A percentile compares a stretch with the other conserved stretches of the same genome.
These are phyloP conservation scores for Elysia chlorotica DNA, from an alignment of 1,140 invertebrate genomes.

Conservation along the genomic window DNA sequence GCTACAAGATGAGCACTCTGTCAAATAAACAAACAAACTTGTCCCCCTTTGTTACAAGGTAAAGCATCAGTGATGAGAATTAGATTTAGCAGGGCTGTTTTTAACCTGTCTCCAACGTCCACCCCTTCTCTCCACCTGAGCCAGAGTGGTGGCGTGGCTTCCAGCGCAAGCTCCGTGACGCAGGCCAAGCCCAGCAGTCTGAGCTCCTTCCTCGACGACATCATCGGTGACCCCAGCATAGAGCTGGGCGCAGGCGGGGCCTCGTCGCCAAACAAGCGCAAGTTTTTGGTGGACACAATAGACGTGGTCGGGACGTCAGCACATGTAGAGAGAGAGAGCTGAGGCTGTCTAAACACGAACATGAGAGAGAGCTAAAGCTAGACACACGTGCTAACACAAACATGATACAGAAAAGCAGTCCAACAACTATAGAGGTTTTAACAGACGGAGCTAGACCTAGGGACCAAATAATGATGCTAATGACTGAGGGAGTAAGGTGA, in stretches of 20 bases:
- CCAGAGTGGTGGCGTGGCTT: neutral
- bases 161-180: neutral
- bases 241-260: constrained; percentile 1
- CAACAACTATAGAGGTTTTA: too few relatives aligned
- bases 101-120: neutral
- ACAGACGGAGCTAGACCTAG: too few relatives aligned
- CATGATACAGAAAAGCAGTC: too few relatives aligned
- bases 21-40: neutral
- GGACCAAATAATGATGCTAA: too few relatives aligned
- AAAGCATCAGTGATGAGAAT: too few relatives aligned
- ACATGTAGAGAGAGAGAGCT: too few relatives aligned
- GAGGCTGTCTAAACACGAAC: too few relatives aligned
- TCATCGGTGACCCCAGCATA: neutral
- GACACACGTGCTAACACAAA: too few relatives aligned
- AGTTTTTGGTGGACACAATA: constrained; percentile 57
- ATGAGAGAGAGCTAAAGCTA: too few relatives aligned
- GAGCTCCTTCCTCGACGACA: neutral
- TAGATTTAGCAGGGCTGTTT: neutral
- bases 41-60: neutral
- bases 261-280: constrained; percentile 34
- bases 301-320: constrained; percentile 60
- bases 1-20: neutral
- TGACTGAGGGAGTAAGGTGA: too few relatives aligned
- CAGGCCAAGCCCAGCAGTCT: neutral
- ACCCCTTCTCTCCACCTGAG: neutral